A percentile compares a stretch with the other conserved stretches of the same genome.
phyloP scores from a whole-genome alignment of 1,140 invertebrate genomes.

The Colletes latitarsis region DNA sequence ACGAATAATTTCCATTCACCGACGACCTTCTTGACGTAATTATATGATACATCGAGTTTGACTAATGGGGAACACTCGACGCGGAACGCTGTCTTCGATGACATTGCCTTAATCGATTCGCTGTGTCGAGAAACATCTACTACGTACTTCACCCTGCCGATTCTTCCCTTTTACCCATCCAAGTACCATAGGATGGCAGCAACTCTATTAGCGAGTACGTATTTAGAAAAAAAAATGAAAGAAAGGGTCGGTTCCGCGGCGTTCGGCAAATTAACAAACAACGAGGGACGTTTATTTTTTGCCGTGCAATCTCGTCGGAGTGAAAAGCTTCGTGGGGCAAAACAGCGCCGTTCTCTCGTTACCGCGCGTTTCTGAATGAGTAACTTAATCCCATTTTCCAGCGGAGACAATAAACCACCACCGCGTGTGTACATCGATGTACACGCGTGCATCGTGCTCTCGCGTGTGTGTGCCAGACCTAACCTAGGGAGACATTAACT shows the following conservation, averaged over 20 bases:
- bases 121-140: neutral
- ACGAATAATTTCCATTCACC: constrained; percentile 45
- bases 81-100: constrained; percentile 1
- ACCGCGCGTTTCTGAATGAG: constrained; percentile 46
- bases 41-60: constrained; percentile 33
- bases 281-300: neutral
- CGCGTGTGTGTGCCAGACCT: neutral
- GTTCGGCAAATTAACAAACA: constrained; percentile 23
- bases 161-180: neutral
- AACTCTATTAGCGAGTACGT: neutral
- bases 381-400: constrained; percentile 68
- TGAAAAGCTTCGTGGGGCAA: constrained; percentile 20
- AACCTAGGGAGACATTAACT: constrained; percentile 60
- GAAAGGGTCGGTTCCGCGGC: neutral
- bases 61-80: constrained; percentile 32
- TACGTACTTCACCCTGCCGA: neutral
- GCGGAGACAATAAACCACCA: constrained; percentile 63
- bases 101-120: constrained; percentile 21
- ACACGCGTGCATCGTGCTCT: neutral
- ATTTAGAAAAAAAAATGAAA: no score
- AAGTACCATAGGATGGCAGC: neutral
- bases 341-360: constrained; percentile 48
- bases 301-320: no score
- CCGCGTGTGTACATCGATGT: neutral
- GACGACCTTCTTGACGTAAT: constrained; percentile 19